phyloP scores from a whole-genome alignment of 2,797 vertebrate species.

The Strix occidentalis region DNA sequence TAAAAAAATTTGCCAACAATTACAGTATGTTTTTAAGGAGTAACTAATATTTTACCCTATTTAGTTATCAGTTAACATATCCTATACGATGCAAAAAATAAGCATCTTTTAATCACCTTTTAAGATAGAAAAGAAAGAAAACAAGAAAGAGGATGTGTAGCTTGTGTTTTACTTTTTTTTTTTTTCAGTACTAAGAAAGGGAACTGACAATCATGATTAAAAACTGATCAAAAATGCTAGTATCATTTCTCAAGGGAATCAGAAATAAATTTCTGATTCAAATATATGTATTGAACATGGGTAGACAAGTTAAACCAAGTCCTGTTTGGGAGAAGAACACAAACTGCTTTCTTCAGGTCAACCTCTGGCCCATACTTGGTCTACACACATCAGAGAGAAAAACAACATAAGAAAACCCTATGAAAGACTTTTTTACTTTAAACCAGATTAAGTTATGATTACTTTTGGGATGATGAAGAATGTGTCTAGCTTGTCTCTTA shows the following conservation, averaged over 20 bases:
- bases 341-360: background rate
- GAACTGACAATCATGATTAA: background rate
- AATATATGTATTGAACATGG: background rate
- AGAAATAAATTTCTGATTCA: background rate
- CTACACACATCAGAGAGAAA: background rate
- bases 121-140: background rate
- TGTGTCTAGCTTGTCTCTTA: background rate
- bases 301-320: background rate
- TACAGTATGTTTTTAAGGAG: background rate
- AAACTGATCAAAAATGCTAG: background rate
- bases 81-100: background rate
- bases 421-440: background rate
- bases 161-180: background rate
- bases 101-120: background rate
- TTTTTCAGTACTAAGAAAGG: background rate
- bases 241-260: background rate
- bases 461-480: background rate
- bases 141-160: background rate
- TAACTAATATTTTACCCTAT: background rate
- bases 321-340: background rate
- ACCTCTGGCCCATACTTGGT: background rate
- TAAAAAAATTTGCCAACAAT: background rate
- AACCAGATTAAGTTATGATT: background rate
- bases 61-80: background rate
- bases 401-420: background rate